Evolutionary conservation across 2,888 invertebrate genomes (phyloP), one percentile per base, ranked within the genome.

Genomic region (Callyntrura sp.): DNA sequence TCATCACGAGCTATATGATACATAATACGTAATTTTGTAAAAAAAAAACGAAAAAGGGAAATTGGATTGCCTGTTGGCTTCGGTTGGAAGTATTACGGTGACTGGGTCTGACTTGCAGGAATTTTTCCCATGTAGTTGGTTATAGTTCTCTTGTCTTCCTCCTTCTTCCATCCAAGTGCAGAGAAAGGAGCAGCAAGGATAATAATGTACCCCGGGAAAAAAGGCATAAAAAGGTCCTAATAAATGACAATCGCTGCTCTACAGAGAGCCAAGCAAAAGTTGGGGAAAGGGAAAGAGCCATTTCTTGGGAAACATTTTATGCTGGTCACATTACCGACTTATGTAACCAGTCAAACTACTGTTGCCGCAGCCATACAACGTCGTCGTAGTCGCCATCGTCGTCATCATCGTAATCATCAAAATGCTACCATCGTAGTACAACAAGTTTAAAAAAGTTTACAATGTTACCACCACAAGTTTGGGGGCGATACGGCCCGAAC

Each of bases 291-390:
- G n/a, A 83, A 76, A 76, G 83, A 62, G 76, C 62, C 62, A 1
- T 51, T 62, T 60, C 23, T 55, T 78, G 8, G 20, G n/a, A 28
- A 35, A 3, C 35, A 89, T 84, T 81, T 89, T 84, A 89, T 89
- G 88, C 88, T 89, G 88, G 88, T 89, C 88, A 89, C 88, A 89
- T 84, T 89, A 89, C 62, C 45, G 57, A 65, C 76, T 78, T 35
- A 35, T 14, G 84, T 65, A 84, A 51, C 70, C 78, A 88, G 20
- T 48, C 51, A 83, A 84, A 68, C 65, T 86, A 78, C 73, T 82
- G 12, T 25, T 25, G 25, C 23, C 14, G 12, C 23, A 23, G 25
- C 23, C 23, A 62, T 43, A 62, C 62, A 28, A 25, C 62, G 5
- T 14, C 11, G 51, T 51, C 3, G 51, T 14, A 2, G 28, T n/a